Evolutionary conservation across 2,113 vertebrate genomes (phyloP).

Genomic region (Bos javanicus): DNA sequence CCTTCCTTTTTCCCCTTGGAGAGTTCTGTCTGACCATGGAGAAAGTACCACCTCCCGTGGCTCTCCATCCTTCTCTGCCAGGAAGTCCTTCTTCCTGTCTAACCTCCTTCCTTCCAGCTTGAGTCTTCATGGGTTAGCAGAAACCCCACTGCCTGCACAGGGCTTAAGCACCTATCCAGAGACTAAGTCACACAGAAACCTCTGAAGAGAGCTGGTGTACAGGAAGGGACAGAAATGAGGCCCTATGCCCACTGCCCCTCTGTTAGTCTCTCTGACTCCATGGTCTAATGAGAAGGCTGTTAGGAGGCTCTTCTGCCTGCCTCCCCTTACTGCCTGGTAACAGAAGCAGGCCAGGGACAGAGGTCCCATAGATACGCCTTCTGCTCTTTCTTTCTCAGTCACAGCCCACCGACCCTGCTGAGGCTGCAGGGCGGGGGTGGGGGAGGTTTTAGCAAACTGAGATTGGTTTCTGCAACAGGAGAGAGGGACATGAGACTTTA

Average conservation of each 20-base stretch:
- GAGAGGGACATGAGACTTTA: background rate
- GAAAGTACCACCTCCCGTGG: background rate
- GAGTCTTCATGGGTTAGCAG: background rate
- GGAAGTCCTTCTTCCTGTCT: conserved; percentile 28
- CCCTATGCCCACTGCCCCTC: background rate
- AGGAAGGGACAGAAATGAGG: background rate
- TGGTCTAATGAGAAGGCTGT: background rate
- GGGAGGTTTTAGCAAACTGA: background rate
- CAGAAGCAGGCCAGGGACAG: background rate
- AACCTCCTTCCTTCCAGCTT: background rate
- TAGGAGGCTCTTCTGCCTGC: background rate
- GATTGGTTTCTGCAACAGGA: background rate
- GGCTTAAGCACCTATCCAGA: background rate
- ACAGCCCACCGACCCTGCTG: background rate
- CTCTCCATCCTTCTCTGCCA: background rate
- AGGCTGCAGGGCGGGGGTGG: background rate
- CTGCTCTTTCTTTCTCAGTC: background rate
- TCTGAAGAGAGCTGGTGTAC: background rate
- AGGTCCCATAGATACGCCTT: background rate
- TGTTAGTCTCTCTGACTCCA: background rate
- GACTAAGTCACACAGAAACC: background rate
- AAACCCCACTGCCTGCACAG: background rate
- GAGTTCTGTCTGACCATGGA: conserved; percentile 12
- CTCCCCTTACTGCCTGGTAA: background rate
- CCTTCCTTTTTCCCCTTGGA: background rate